Evolutionary conservation across 1,140 invertebrate genomes (phyloP), one percentile per base, ranked within the genome.

Genomic region (Temnothorax longispinosus): DNA sequence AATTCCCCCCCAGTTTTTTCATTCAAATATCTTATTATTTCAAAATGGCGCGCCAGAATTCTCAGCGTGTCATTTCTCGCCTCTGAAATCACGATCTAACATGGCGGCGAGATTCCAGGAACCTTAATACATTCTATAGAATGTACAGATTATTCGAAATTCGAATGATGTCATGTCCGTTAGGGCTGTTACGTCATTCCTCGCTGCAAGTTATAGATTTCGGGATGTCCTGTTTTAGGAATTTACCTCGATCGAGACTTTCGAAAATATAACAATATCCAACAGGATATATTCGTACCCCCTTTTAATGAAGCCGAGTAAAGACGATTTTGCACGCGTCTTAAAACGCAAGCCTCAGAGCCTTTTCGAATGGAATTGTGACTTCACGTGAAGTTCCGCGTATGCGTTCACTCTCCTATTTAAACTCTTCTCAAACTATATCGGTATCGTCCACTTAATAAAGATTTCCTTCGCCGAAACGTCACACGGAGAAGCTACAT

Each of bases 401-500:
- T 6, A 56, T 38, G 47, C 44, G 47, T 58, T 58, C 21, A 7
- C 52, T 27, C 41, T 72, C 3, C 11, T 10, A 10, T 47, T 47
- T 32, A 72, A 15, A 72, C 18, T 27, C 27, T 72, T 21, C 67
- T 47, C 32, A 4, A 56, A 58, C 38, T 35, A 32, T 13, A 67
- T 38, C n/a, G 11, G 50, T 47, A 35, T 21, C 38, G 41, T 60
- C 18, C 54, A 82, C 80, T 82, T 82, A 60, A 82, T 82, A 75
- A 50, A 74, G 69, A 84, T 74, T 84, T 84, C 27, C 21, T 50
- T 21, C 6, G 67, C 7, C 47, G n/a, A 11, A 35, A 44, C 35
- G 7, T 54, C 41, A 47, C 27, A 1, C 15, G 7, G 80, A 47
- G 80, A 1, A 62, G 54, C 18, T 74, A 80, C 88, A 90, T 87